Evolutionary conservation across 1,140 invertebrate genomes (phyloP), one percentile per base, ranked within the genome.

Genomic region (Zaprionus ghesquierei): DNA sequence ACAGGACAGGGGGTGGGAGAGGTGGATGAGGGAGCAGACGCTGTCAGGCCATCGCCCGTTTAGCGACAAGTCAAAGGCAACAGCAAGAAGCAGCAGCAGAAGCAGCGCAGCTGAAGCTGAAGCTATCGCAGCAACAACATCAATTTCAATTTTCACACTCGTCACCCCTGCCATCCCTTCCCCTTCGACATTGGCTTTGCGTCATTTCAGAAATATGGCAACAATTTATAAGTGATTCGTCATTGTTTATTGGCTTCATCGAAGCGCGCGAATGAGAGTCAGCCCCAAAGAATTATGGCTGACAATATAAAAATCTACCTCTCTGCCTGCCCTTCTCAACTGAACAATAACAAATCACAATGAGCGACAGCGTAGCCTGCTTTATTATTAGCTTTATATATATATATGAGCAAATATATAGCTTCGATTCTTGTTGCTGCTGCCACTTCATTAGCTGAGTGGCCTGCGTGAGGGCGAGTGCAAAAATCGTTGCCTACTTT

Each of bases 211-310:
- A 87, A 87, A 89, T 87, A 89, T 87, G 76, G 76, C 82, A 76
- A 87, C 82, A 87, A 87, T 87, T 87, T 87, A 87, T 87, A 87
- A 87, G 82, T 87, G 82, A 87, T 87, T 79, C 84, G 77, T 87
- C 84, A 89, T 82, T 89, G 84, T 87, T 87, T 87, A 87, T 87
- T 87, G 84, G 84, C 84, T 82, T 65, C 84, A 79, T 87, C 84
- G 84, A 87, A 72, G 75, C 77, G 75, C 75, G 75, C 35, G 35
- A 77, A 63, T 62, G 66, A 78, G 66, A 78, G 71, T 71, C 79
- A 76, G 69, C 69, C 18, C 64, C 69, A 65, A 70, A 71, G 69
- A 87, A 89, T 71, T 89, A 87, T 87, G 79, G 84, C 73, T 69
- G 69, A 68, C 84, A 79, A 79, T 89, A n/a, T n/a, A n/a, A n/a